phyloP scores from a whole-genome alignment of 2,113 vertebrate species.

The Stictonetta naevosa region DNA sequence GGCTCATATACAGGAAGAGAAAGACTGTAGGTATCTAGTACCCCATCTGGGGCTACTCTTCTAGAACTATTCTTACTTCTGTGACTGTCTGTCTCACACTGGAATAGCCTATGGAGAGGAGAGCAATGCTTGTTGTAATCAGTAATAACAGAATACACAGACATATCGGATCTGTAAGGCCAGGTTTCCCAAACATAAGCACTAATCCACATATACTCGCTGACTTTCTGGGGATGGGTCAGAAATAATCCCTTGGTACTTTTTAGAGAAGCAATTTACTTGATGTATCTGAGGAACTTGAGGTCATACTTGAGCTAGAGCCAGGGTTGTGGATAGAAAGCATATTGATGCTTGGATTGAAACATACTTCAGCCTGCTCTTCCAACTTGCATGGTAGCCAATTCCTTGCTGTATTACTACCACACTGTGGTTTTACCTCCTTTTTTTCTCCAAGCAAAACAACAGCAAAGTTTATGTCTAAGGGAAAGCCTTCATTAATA shows the following conservation, averaged over 20 bases:
- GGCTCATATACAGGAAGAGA: neutral
- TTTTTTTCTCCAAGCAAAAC: neutral
- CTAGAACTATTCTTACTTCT: neutral
- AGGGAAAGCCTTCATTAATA: neutral
- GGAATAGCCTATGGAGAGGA: neutral
- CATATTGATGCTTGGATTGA: neutral
- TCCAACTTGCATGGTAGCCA: neutral
- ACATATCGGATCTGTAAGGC: neutral
- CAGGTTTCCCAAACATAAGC: neutral
- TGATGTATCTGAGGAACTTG: neutral
- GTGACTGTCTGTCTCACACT: neutral
- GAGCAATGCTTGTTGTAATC: neutral
- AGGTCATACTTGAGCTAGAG: neutral
- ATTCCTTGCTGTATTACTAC: neutral
- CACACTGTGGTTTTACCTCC: neutral
- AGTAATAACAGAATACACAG: accelerated
- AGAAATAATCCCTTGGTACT: neutral
- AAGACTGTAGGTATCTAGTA: neutral
- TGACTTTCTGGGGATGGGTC: neutral
- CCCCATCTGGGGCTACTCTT: neutral
- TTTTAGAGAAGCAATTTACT: neutral
- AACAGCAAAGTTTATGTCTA: neutral
- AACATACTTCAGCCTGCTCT: neutral
- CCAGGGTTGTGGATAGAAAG: neutral
- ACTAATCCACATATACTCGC: neutral